Evolutionary conservation across 2,113 vertebrate species (phyloP).

Genomic region (Todiramphus chloris): DNA sequence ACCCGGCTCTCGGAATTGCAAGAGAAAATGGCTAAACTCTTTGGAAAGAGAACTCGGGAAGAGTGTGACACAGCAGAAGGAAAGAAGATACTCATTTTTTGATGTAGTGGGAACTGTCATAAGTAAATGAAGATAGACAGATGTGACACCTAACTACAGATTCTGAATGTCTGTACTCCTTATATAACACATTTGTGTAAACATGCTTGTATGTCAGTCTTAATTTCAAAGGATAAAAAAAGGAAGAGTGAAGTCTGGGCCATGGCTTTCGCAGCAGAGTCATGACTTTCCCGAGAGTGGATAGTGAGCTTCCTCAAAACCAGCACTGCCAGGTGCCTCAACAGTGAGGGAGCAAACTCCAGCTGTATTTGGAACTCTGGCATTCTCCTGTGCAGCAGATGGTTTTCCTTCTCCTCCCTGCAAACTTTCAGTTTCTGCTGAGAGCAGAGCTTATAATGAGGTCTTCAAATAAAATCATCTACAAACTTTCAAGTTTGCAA

Average conservation of each 20-base stretch:
- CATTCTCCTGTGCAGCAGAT: fast-evolving
- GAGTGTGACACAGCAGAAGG: background rate
- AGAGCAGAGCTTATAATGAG: background rate
- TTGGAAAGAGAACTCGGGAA: background rate
- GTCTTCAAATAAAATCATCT: background rate
- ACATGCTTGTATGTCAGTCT: fast-evolving
- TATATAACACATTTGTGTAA: background rate
- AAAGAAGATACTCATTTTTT: background rate
- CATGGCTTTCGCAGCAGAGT: background rate
- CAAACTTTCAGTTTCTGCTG: background rate
- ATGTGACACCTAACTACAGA: background rate
- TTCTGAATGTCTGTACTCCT: background rate
- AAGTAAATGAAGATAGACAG: background rate
- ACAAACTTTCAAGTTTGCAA: background rate
- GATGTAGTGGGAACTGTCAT: background rate
- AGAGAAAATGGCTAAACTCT: background rate
- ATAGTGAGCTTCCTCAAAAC: background rate
- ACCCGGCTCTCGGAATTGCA: fast-evolving
- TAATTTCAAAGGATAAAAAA: background rate
- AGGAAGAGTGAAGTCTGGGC: background rate
- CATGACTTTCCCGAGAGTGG: background rate
- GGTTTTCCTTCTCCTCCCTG: background rate
- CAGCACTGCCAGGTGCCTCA: background rate
- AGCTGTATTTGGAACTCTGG: background rate
- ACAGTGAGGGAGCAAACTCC: background rate